Conservation (phyloP, 2,888 invertebrate species). For the Drosophila longiperda region DNA sequence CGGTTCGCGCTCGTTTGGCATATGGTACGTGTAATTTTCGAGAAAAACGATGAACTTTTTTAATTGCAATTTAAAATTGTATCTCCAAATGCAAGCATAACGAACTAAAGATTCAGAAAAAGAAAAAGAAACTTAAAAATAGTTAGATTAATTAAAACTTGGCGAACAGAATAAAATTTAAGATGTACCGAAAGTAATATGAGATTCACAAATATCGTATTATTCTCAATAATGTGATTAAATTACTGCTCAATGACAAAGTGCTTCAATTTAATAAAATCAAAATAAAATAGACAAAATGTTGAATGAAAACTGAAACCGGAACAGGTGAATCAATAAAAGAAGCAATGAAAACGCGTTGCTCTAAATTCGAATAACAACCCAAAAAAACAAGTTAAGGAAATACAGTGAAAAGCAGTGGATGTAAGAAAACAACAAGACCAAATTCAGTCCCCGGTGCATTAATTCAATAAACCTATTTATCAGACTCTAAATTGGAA, state of each 20-base stretch:
- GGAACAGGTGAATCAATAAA: slow-evolving; percentile 41
- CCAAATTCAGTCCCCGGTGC: slow-evolving; percentile 40
- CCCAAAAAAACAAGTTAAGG: background rate
- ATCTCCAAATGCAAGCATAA: slow-evolving; percentile 18
- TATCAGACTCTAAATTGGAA: slow-evolving; percentile 50
- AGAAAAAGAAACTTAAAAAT: background rate
- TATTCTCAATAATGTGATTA: background rate
- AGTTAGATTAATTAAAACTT: background rate
- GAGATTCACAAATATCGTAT: background rate
- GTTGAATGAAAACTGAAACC: slow-evolving; percentile 17
- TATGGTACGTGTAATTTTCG: slow-evolving; percentile 37
- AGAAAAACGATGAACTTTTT: slow-evolving; percentile 7
- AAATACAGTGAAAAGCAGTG: slow-evolving; percentile 35
- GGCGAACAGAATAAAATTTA: background rate
- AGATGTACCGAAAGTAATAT: background rate
- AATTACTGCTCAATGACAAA: background rate
- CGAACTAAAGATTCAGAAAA: slow-evolving; percentile 15
- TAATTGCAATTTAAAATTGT: slow-evolving; percentile 9
- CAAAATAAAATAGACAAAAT: slow-evolving; percentile 4
- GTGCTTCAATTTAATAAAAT: background rate
- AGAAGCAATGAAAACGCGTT: slow-evolving; percentile 33
- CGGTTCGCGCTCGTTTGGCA: slow-evolving; percentile 43
- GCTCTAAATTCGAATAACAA: slow-evolving; percentile 42
- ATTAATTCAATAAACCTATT: slow-evolving; percentile 78
- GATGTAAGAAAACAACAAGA: slow-evolving; percentile 4